Evolutionary conservation across 2,888 invertebrate species (phyloP).

Genomic region (Linnaemya vulpina): DNA sequence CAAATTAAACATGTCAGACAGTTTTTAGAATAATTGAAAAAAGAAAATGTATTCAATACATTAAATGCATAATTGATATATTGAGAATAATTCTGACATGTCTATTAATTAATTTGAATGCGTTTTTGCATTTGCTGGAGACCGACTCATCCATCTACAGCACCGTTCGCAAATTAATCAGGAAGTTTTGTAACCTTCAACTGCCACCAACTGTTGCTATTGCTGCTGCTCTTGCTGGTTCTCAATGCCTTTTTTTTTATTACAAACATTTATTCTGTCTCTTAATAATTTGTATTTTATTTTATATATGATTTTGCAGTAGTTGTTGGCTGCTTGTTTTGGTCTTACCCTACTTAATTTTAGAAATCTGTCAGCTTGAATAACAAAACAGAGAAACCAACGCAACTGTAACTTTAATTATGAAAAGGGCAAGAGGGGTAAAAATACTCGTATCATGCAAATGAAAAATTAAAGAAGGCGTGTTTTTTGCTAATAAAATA

Average conservation of each 20-base stretch:
- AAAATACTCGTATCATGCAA: constrained; percentile 30
- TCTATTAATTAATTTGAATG: constrained; percentile 37
- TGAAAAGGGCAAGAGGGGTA: neutral
- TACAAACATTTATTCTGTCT: neutral
- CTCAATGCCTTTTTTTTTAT: neutral
- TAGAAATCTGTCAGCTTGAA: constrained; percentile 56
- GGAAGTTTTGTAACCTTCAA: constrained; percentile 46
- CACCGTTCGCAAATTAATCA: constrained; percentile 29
- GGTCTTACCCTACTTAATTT: constrained; percentile 59
- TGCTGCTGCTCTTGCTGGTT: neutral
- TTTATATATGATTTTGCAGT: constrained; percentile 1
- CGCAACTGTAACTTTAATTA: constrained; percentile 17
- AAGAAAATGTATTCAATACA: constrained; percentile 3
- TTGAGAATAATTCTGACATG: constrained; percentile 49
- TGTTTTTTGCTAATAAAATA: constrained; percentile 15
- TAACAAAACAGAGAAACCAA: constrained; percentile 6
- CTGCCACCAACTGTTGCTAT: constrained; percentile 22
- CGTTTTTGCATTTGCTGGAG: neutral
- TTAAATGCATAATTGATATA: constrained; percentile 29
- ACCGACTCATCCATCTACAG: neutral
- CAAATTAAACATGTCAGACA: constrained; percentile 20
- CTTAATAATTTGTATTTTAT: constrained; percentile 21
- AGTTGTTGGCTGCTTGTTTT: constrained; percentile 28
- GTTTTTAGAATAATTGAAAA: constrained; percentile 3
- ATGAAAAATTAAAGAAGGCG: constrained; percentile 42